These are phyloP conservation scores for Calcarius lapponicus DNA, from an alignment of 2,797 vertebrate genomes.

Conservation along the genomic window DNA sequence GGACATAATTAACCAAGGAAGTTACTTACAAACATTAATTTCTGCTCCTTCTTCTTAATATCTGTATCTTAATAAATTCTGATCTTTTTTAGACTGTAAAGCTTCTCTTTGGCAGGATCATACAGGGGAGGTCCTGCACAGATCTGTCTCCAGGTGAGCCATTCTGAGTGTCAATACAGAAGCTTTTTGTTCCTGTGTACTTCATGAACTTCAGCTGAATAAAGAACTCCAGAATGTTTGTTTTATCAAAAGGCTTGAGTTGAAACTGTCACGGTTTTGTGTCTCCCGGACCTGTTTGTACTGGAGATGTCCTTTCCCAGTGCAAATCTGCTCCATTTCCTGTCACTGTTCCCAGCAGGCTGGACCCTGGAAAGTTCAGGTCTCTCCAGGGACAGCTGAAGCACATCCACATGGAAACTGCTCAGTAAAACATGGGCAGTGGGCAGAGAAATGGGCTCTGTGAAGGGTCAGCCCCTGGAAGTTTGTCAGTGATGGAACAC, in stretches of 20 bases:
- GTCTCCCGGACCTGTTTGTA: not conserved
- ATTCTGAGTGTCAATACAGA: not conserved
- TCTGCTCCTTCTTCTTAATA: not conserved
- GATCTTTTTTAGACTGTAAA: not conserved
- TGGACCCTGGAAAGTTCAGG: not conserved
- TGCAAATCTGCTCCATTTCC: not conserved
- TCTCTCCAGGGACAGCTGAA: not conserved
- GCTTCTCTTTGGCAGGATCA: not conserved
- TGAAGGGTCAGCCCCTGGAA: not conserved
- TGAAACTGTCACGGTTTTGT: not conserved
- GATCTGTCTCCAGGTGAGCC: not conserved
- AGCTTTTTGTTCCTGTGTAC: not conserved
- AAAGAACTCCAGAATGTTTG: not conserved
- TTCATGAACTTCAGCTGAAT: not conserved
- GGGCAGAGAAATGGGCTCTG: not conserved
- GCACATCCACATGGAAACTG: not conserved
- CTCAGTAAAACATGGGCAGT: not conserved
- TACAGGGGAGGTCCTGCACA: not conserved
- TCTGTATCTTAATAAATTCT: not conserved
- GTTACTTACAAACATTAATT: not conserved
- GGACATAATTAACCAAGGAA: not conserved
- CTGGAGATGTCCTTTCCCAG: not conserved
- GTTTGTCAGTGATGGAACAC: not conserved
- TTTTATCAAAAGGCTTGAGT: not conserved
- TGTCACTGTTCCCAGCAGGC: accelerated